Base-by-base conservation (phyloP, 2,888 invertebrate species). In the Conomelus anceps region DNA sequence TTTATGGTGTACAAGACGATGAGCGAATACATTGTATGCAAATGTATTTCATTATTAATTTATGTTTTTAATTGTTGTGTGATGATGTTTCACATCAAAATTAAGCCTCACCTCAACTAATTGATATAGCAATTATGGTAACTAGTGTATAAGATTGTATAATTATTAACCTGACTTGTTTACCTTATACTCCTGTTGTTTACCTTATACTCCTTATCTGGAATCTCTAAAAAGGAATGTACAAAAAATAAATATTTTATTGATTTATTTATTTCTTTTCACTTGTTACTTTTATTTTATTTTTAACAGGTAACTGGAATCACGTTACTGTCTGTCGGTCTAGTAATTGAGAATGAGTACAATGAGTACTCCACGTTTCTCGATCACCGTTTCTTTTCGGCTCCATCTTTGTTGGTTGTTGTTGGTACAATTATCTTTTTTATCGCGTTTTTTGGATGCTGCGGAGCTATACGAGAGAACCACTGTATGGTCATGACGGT, bases 371-470 rank as follows among this genome's bases (percentile, higher is more conserved):
- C 90, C 11, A 23, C 91, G n/a, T 90, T 91, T 86, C 88, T 92
- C 22, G 90, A 91, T 23, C 91, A 90, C 22, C 88, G 91, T 9
- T 89, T 91, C 86, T 89, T 90, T 13, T 91, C 91, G 0, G 95
- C 96, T 0, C 95, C 96, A 0, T 94, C 96, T 92, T 92, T 95
- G 84, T 94, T 96, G 91, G 96, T 97, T 90, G 93, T 96, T 89
- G 93, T 97, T 90, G 96, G 97, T 20, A 94, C 95, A 17, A 92
- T 97, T 89, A 95, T 97, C 91, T 93, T 94, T 88, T 89, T 93
- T 22, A 92, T 93, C 26, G 92, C 93, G 22, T 93, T 93, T 91
- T 93, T 93, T 89, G 94, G 94, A 91, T 94, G 94, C 90, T 94
- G 94, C 91, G 94, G 94, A 63, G 93, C 94, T 22, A 92, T 93